Base-by-base conservation (phyloP, 2,797 vertebrate genomes). In the Tenualosa ilisha region DNA sequence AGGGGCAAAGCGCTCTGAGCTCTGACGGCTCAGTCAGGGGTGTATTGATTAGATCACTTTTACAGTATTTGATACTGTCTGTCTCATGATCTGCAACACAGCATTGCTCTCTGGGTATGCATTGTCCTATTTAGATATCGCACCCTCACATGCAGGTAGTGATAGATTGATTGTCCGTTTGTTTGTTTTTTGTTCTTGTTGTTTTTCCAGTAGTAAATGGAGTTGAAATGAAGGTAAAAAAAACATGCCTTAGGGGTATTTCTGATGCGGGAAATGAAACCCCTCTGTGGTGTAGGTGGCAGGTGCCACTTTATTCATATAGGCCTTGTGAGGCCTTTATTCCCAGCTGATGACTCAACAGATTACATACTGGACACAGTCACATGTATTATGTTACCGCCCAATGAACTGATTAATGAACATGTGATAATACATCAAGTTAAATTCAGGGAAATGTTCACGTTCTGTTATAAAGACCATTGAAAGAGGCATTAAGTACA, bases 1-100 rank as follows among this genome's bases (percentile, higher is more conserved):
- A 82, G 63, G 84, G 87, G 85, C 85, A 88, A 86, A 84, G 59
- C 81, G 79, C 85, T 88, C 63, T 90, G 88, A 90, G 89, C 85
- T 87, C 72, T 84, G 24, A 54, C 20, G 51, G 72, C 72, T 46
- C 72, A 79, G 72, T 79, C 40, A 82, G 53, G 81, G 81, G 68
- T 37, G 31, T 72, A 72, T 72, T 72, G 68, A 72, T 72, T 72
- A 72, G 26, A 40, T 43, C 72, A 46, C 72, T 79, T 79, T 20
- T 46, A 79, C 72, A 79, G 15, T 46, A 79, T 79, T 79, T 79
- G 72, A 79, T 79, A 79, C 40, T 79, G 40, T 79, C 72, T 79
- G 72, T 79, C 12, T 43, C 72, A 75, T 40, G 68, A 75, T 75
- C 68, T 40, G 12, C 31, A 22, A 46, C 17, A 46, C 40, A 43